Evolutionary conservation across 30 jellyfish, hydroid and myxozoan genomes (phyloP).

Genomic region (Cassiopea andromeda): DNA sequence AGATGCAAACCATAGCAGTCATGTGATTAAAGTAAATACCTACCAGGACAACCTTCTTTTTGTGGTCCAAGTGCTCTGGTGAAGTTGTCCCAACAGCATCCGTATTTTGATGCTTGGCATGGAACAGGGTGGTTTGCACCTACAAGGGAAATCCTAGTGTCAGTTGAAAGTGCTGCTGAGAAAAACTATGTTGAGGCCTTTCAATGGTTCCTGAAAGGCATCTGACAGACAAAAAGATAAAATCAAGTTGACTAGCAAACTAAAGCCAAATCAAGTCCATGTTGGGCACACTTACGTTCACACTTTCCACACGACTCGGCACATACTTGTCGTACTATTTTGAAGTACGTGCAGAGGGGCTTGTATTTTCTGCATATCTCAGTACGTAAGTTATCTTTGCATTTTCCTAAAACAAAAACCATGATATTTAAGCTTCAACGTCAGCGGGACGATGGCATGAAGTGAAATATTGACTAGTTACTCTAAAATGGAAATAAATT

Average conservation of each 20-base stretch:
- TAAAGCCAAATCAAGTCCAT: too few species aligned
- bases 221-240: too few species aligned
- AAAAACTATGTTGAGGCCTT: too few species aligned
- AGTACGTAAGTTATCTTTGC: constrained; percentile 54
- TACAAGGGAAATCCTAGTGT: background rate
- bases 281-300: constrained; percentile 40
- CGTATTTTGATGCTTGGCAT: constrained; percentile 72
- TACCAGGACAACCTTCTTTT: constrained; percentile 90
- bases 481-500: too few species aligned
- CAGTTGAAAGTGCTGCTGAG: too few species aligned
- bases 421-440: background rate
- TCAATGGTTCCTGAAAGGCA: too few species aligned
- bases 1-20: too few species aligned
- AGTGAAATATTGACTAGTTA: too few species aligned
- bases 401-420: constrained; percentile 16
- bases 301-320: constrained; percentile 65
- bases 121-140: constrained; percentile 78
- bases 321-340: constrained; percentile 57
- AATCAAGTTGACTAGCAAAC: too few species aligned
- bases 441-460: too few species aligned
- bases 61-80: constrained; percentile 80
- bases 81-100: constrained; percentile 91
- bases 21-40: background rate
- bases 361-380: constrained; percentile 41
- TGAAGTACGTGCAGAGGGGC: constrained; percentile 59